These are phyloP conservation scores for Chaunax sp. DNA, from an alignment of 2,797 vertebrate genomes.

Conservation along the genomic window DNA sequence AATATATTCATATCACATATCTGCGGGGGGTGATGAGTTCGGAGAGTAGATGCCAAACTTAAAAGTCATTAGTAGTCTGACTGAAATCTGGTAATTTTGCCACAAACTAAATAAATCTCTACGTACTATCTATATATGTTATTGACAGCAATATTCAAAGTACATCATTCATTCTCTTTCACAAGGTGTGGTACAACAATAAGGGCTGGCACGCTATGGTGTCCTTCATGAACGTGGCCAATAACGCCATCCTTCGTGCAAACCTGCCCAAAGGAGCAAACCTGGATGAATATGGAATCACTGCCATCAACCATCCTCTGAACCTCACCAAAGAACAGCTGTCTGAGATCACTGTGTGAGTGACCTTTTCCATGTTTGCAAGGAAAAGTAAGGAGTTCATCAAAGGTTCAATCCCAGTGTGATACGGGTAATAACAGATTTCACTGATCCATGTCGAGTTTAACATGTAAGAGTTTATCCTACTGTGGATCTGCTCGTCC, in stretches of 20 bases:
- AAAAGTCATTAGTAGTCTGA: too few species aligned
- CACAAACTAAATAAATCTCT: background rate
- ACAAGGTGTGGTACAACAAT: slow-evolving; percentile 97
- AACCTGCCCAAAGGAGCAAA: slow-evolving; percentile 82
- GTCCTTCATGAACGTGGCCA: slow-evolving; percentile 93
- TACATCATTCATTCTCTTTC: background rate
- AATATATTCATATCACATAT: too few species aligned
- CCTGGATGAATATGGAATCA: slow-evolving; percentile 90
- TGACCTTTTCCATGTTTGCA: background rate
- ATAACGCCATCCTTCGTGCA: slow-evolving; percentile 91
- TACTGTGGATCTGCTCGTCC: too few species aligned
- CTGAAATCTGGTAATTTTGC: background rate
- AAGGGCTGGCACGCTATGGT: slow-evolving; percentile 97
- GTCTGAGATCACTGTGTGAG: slow-evolving; percentile 95
- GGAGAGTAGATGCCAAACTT: too few species aligned
- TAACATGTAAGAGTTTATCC: too few species aligned
- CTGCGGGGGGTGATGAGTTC: too few species aligned
- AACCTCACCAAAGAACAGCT: slow-evolving; percentile 96
- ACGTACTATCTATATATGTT: too few species aligned
- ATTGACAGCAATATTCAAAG: too few species aligned
- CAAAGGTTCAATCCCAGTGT: background rate
- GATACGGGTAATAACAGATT: background rate
- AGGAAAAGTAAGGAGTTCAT: background rate
- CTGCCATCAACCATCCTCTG: slow-evolving; percentile 91
- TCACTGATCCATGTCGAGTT: too few species aligned